Evolutionary conservation across 2,113 vertebrate species (phyloP), one percentile per base, ranked within the genome.

Genomic region (Chroicocephalus ridibundus): DNA sequence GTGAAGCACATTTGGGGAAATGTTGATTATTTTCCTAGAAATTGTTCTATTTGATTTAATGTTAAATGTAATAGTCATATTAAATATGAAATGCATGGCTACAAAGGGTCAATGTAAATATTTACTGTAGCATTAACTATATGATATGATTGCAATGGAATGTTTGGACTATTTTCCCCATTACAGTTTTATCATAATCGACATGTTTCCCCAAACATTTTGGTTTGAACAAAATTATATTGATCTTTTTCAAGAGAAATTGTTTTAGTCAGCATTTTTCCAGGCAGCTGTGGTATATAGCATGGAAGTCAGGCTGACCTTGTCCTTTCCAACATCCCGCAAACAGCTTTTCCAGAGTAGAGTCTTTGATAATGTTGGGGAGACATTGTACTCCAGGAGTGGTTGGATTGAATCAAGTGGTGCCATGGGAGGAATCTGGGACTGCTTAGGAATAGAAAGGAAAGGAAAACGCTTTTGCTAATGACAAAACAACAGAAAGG

Each of bases 141-240:
- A 65, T 51, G 11, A 32, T 91, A 88, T 4, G 14, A 86, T 82
- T 94, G 87, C 74, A 95, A 38, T 51, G 32, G 64, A 94, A 88
- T 91, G 52, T 94, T 94, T 90, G 74, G 66, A 69, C 74, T 90
- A 13, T 83, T 77, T 80, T 88, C 66, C 24, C 54, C 46, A 85
- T 92, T 96, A 65, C 52, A 55, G 22, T 88, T 96, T 93, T 85
- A 95, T 96, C 57, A 61, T 72, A 87, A 94, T 90, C 0, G 38
- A 94, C 90, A 66, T 81, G 82, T 94, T 95, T 95, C 72, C 88
- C 76, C 65, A 95, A 96, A 96, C 51, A 74, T 94, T 92, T 95
- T 86, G 79, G 21, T 92, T 90, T 90, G 55, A 80, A 78, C 46
- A 86, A 75, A 94, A 95, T 24, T 0, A 16, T 85, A 82, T 58